phyloP scores from a whole-genome alignment of 1,140 invertebrate genomes.

The Drosophila murphyi region DNA sequence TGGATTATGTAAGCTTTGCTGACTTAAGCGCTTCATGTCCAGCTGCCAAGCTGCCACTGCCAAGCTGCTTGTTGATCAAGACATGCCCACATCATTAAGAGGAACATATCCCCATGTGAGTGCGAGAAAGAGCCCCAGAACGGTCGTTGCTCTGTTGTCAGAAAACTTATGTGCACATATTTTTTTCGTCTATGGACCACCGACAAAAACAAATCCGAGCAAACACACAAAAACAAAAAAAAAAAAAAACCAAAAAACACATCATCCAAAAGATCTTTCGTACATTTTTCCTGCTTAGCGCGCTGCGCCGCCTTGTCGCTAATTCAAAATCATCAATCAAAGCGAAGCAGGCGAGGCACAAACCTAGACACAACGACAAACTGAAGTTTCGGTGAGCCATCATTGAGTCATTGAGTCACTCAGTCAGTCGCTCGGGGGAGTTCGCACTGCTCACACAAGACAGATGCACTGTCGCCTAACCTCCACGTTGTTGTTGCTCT shows the following conservation, averaged over 20 bases:
- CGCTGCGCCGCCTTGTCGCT: constrained; percentile 61
- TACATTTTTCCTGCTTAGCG: constrained; percentile 53
- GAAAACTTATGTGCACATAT: constrained; percentile 68
- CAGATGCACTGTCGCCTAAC: constrained; percentile 65
- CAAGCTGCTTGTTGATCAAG: constrained; percentile 33
- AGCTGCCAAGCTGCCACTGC: constrained; percentile 18
- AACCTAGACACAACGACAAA: constrained; percentile 7
- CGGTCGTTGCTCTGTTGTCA: constrained; percentile 55
- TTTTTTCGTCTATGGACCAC: constrained; percentile 28
- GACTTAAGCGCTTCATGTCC: constrained; percentile 12
- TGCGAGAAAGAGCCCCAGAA: background rate
- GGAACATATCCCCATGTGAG: constrained; percentile 1
- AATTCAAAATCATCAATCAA: constrained; percentile 80
- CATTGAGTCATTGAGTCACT: constrained; percentile 59
- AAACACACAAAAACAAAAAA: constrained; percentile 19
- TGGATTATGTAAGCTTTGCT: constrained; percentile 11
- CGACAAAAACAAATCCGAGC: constrained; percentile 7
- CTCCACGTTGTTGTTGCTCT: constrained; percentile 36
- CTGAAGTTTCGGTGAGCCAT: constrained; percentile 27
- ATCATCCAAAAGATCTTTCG: constrained; percentile 37
- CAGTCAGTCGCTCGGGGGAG: constrained; percentile 45
- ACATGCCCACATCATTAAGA: constrained; percentile 62
- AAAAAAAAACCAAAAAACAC: constrained; percentile 22
- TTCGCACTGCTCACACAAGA: constrained; percentile 50
- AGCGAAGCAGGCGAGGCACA: constrained; percentile 29